Evolutionary conservation across 1,140 invertebrate species (phyloP), one percentile per base, ranked within the genome.

Genomic region (Drosophila trapezifrons): DNA sequence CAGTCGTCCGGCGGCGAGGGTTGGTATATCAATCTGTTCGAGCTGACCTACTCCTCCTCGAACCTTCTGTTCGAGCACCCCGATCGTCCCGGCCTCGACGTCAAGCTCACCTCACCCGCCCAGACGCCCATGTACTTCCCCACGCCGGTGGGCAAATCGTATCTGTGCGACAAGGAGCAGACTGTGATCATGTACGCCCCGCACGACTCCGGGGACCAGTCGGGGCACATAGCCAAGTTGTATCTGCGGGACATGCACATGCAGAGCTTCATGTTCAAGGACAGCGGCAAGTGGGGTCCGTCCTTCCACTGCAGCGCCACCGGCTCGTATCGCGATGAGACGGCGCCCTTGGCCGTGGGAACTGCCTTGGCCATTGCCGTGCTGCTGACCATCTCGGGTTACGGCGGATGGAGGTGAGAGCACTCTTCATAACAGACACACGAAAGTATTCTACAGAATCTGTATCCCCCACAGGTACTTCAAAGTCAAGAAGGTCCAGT

Each of bases 401-500:
- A 98, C 89, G 96, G 96, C 1, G 95, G 96, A n/a, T 92, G 91
- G 91, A 78, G 91, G 91, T 92, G 60, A 92, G 59, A 18, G 5
- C 5, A 1, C 9, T 2, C 12, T 13, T 27, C 3, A 15, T 10
- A 5, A 3, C 6, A 27, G 2, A 8, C n/a, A 7, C 12, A 1
- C 3, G 3, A 32, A 9, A 10, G 1, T 18, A 2, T 43, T 35
- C n/a, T 47, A 49, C 20, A 62, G 49, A 12, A 8, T 42, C 5
- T 38, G 4, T 8, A n/a, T n/a, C 38, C 35, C 12, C 43, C 60
- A 13, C 92, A 95, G 97, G 78, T 97, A 98, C 86, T 94, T 97
- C 83, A 97, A 97, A 92, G 94, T 97, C 29, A 97, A 97, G 92
- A 97, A 97, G 90, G 96, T 98, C 6, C 96, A 97, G 85, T 98